Base-by-base conservation (phyloP, 2,797 vertebrate species). In the Myotis daubentonii region DNA sequence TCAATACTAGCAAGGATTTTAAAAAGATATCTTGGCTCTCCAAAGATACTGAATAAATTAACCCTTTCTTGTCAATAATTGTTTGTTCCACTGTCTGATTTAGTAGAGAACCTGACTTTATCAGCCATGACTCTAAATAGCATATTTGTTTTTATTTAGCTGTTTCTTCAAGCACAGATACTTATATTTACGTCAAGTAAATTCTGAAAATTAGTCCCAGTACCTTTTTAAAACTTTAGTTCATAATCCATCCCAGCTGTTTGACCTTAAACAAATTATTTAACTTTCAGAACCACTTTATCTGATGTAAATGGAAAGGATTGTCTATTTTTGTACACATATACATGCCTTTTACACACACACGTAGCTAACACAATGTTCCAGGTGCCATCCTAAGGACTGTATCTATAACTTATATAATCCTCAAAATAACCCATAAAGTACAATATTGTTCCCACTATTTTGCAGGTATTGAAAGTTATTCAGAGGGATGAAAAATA, bases 101-200 rank as follows among this genome's bases (percentile, higher is more conserved):
- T 93, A 75, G 68, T 89, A 81, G 75, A 86, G 19, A 80, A 60
- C 38, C 82, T 93, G 17, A 89, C 28, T 78, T 83, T 88, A 74
- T 89, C 13, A 84, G 41, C n/a, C 53, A 49, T 89, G 62, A 74
- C 55, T 80, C 33, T 90, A 89, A 84, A 89, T 80, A 75, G 20
- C n/a, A 30, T 85, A n/a, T 79, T 89, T 92, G 41, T 93, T 22
- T 22, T 76, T 47, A 28, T 89, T 79, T 51, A 84, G 20, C 68
- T 93, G 36, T 15, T 68, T 85, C 28, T 83, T 15, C 57, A 74
- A 41, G 8, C 15, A 93, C 55, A 81, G 65, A 81, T 81, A 81
- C 62, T 60, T 47, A 86, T 15, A 68, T 38, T 81, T 80, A 38
- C 68, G 12, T 72, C 12, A 93, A 72, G 49, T 89, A 57, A 60